These are phyloP conservation scores for Scaeva pyrastri DNA, from an alignment of 2,888 invertebrate genomes.

Conservation along the genomic window DNA sequence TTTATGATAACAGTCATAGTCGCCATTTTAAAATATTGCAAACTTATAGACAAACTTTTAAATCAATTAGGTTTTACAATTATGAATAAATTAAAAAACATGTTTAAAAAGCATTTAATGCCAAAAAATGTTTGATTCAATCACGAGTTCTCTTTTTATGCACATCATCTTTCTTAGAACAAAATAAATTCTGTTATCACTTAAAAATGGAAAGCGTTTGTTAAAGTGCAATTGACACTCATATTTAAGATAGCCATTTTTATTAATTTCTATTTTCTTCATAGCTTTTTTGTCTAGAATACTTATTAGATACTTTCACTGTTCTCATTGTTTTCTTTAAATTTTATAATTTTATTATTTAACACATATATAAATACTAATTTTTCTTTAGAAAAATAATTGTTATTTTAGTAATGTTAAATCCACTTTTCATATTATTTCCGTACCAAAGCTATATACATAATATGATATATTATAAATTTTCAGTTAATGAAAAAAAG, in stretches of 20 bases:
- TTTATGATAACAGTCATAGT: not conserved
- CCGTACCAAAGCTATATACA: slow-evolving; percentile 38
- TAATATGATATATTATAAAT: not conserved
- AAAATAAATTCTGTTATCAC: slow-evolving; percentile 25
- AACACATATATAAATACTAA: slow-evolving; percentile 73
- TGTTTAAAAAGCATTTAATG: slow-evolving; percentile 35
- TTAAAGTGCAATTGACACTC: not conserved
- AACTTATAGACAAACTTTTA: not conserved
- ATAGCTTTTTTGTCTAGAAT: slow-evolving; percentile 6
- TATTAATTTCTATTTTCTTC: not conserved
- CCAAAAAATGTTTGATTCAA: slow-evolving; percentile 36
- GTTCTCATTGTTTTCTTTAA: slow-evolving; percentile 9
- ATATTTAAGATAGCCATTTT: not conserved
- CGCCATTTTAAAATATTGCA: not conserved
- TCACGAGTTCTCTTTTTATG: slow-evolving; percentile 36
- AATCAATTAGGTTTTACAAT: slow-evolving; percentile 3
- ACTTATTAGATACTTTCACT: not conserved
- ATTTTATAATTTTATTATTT: slow-evolving; percentile 46
- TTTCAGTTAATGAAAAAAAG: not conserved
- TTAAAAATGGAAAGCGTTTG: not conserved
- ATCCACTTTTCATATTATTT: slow-evolving; percentile 58
- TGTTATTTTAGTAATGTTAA: slow-evolving; percentile 65
- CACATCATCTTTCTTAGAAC: not conserved
- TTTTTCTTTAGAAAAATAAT: slow-evolving; percentile 70
- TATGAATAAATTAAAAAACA: not conserved